These are phyloP conservation scores for Cyprinodon variegatus DNA, from an alignment of 2,113 vertebrate species.

Conservation along the genomic window DNA sequence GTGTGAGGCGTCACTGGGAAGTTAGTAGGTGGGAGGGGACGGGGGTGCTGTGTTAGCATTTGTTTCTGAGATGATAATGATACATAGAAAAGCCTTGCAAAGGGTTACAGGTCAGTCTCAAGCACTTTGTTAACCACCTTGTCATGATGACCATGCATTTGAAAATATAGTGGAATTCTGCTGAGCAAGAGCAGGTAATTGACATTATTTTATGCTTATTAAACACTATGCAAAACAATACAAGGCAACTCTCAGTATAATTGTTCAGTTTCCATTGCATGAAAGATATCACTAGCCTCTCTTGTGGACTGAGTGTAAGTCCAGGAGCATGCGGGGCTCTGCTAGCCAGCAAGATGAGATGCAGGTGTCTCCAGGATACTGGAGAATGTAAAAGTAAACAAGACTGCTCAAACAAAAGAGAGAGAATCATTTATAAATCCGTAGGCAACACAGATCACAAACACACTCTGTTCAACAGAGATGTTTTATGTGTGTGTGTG, in stretches of 20 bases:
- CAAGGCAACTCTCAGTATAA: constrained; percentile 14
- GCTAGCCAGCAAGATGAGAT: constrained; percentile 32
- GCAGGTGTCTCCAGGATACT: constrained; percentile 75
- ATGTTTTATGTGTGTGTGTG: background rate
- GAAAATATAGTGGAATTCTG: background rate
- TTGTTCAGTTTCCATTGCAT: constrained; percentile 45
- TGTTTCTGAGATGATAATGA: constrained; percentile 34
- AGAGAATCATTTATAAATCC: constrained; percentile 50
- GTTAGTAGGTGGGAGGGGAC: constrained; percentile 10
- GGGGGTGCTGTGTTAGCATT: constrained; percentile 4
- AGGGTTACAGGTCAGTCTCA: constrained; percentile 15
- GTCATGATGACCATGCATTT: constrained; percentile 13
- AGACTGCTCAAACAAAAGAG: constrained; percentile 63
- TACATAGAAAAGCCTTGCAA: constrained; percentile 39
- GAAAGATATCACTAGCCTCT: constrained; percentile 23
- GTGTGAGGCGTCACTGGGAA: constrained; percentile 35
- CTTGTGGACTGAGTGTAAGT: constrained; percentile 16
- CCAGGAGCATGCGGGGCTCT: constrained; percentile 42
- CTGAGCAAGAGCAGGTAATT: constrained; percentile 13
- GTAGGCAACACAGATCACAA: constrained; percentile 30
- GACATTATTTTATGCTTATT: constrained; percentile 30
- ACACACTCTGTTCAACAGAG: constrained; percentile 9
- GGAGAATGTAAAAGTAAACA: constrained; percentile 69
- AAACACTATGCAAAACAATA: constrained; percentile 40
- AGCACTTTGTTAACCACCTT: constrained; percentile 7